phyloP scores from a whole-genome alignment of 2,113 vertebrate genomes.

The Zosterops borbonicus region DNA sequence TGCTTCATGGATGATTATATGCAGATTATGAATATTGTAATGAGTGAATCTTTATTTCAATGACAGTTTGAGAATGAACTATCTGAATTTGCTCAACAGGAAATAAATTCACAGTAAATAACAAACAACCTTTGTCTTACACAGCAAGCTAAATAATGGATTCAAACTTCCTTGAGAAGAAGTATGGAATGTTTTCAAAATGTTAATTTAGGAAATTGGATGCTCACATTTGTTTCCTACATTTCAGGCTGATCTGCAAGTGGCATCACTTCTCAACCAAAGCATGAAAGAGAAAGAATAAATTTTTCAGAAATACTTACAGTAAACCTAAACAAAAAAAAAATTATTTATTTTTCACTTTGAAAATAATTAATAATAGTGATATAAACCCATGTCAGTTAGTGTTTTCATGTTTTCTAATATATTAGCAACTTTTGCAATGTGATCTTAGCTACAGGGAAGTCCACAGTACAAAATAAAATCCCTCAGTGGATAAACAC shows the following conservation, averaged over 20 bases:
- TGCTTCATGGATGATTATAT: background rate
- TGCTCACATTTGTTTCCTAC: background rate
- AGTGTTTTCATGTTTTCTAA: background rate
- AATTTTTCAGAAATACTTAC: background rate
- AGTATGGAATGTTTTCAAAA: background rate
- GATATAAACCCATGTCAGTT: background rate
- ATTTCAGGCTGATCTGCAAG: background rate
- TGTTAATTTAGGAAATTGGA: slow-evolving; percentile 22
- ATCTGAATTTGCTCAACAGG: background rate
- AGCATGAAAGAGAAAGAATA: background rate
- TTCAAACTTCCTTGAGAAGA: background rate
- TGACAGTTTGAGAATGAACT: background rate
- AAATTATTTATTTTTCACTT: background rate
- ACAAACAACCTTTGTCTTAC: background rate
- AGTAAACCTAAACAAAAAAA: background rate
- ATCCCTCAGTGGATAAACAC: background rate
- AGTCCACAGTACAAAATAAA: background rate
- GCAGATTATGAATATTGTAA: slow-evolving; percentile 4
- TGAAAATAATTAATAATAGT: background rate
- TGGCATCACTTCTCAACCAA: background rate
- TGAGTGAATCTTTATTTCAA: background rate
- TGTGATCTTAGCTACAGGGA: background rate
- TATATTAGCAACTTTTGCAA: background rate
- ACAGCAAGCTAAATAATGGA: background rate
- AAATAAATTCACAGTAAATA: slow-evolving; percentile 8